phyloP scores from a whole-genome alignment of 2,113 vertebrate species.

The Balaenoptera acutorostrata region DNA sequence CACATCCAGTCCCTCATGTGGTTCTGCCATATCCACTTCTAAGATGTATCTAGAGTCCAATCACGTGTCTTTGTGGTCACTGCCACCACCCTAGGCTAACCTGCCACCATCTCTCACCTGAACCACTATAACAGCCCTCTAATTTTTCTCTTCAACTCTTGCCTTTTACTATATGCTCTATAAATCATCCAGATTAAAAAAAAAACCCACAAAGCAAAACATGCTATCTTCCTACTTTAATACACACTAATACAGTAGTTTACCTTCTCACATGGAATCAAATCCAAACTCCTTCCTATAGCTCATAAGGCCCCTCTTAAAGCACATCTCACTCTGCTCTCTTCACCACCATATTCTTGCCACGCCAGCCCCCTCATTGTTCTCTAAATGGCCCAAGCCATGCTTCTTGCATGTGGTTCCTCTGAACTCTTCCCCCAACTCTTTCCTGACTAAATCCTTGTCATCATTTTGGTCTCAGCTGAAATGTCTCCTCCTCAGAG shows the following conservation, averaged over 20 bases:
- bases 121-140: neutral
- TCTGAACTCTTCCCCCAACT: neutral
- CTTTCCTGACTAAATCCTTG: no score
- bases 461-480: neutral
- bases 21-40: neutral
- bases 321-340: neutral
- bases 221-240: neutral
- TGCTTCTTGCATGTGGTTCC: neutral
- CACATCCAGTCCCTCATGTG: neutral
- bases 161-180: neutral
- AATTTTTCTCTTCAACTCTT: neutral
- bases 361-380: neutral
- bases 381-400: neutral
- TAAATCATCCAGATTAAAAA: neutral
- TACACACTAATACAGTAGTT: no score
- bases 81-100: neutral
- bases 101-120: neutral
- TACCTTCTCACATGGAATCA: neutral
- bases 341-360: neutral
- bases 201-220: neutral
- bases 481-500: neutral
- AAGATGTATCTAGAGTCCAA: neutral
- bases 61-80: neutral
- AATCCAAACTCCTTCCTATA: no score
- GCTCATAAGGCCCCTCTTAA: neutral